A percentile compares a stretch with the other conserved stretches of the same genome.
Evolutionary conservation across 2,797 vertebrate genomes (phyloP).

Genomic region (Sebastes hubbsi): DNA sequence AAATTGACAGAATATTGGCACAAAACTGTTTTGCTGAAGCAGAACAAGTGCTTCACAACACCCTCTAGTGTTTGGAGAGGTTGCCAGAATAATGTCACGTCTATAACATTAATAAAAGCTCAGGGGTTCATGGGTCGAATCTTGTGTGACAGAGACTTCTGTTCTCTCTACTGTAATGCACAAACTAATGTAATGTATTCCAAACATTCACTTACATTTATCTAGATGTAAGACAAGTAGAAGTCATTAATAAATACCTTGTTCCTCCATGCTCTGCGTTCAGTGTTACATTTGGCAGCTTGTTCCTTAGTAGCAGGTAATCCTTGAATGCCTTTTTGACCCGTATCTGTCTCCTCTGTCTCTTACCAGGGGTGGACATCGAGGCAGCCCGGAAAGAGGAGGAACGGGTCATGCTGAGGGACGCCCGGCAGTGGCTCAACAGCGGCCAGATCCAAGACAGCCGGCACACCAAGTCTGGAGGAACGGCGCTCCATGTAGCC

Average conservation of each 20-base stretch:
- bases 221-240: background rate
- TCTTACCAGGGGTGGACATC: slow-evolving; percentile 91
- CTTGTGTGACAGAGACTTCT: background rate
- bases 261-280: background rate
- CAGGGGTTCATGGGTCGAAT: background rate
- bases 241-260: background rate
- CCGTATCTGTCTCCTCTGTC: background rate
- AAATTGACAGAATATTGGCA: slow-evolving; percentile 50
- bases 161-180: background rate
- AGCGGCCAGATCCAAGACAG: slow-evolving; percentile 94
- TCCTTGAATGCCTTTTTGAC: slow-evolving; percentile 8
- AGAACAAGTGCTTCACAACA: slow-evolving; percentile 14
- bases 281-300: slow-evolving; percentile 9
- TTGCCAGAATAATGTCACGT: background rate
- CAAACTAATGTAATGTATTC: background rate
- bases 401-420: slow-evolving; percentile 95
- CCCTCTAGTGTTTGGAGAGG: slow-evolving; percentile 30
- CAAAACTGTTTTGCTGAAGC: background rate
- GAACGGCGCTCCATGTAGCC: slow-evolving; percentile 96
- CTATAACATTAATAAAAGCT: background rate
- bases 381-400: slow-evolving; percentile 98
- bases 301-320: slow-evolving; percentile 22
- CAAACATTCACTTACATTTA: background rate
- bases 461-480: slow-evolving; percentile 95
- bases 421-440: slow-evolving; percentile 98